Conservation (phyloP, 2,797 vertebrate genomes). For the Uromys caudimaculatus region DNA sequence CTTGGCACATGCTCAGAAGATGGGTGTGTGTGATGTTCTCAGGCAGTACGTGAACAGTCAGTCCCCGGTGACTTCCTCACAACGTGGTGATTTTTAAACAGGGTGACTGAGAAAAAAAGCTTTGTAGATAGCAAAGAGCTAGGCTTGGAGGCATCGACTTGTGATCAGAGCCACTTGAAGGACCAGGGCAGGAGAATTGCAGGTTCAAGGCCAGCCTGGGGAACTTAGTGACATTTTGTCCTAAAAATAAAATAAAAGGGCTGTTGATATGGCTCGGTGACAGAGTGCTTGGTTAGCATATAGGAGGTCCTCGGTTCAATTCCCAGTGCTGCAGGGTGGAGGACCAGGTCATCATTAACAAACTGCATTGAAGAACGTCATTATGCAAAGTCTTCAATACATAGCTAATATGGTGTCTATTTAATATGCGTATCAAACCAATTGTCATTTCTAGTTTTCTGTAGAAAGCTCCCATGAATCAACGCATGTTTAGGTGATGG, state of each 20-base stretch:
- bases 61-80: background rate
- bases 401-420: background rate
- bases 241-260: background rate
- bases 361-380: background rate
- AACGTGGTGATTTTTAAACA: background rate
- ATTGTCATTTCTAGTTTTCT: background rate
- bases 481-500: background rate
- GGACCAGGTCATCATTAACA: background rate
- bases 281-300: background rate
- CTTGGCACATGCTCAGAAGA: background rate
- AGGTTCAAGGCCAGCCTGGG: background rate
- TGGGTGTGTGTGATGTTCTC: background rate
- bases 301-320: background rate
- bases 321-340: background rate
- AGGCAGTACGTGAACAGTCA: background rate
- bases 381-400: background rate
- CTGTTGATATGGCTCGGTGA: background rate
- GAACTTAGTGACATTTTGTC: background rate
- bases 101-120: background rate
- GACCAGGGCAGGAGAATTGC: too few species aligned
- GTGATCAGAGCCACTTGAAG: background rate
- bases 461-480: background rate
- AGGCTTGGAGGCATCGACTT: background rate
- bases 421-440: background rate
- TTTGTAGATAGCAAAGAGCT: background rate